phyloP scores from a whole-genome alignment of 2,797 vertebrate species.

The Muscicapa striata region DNA sequence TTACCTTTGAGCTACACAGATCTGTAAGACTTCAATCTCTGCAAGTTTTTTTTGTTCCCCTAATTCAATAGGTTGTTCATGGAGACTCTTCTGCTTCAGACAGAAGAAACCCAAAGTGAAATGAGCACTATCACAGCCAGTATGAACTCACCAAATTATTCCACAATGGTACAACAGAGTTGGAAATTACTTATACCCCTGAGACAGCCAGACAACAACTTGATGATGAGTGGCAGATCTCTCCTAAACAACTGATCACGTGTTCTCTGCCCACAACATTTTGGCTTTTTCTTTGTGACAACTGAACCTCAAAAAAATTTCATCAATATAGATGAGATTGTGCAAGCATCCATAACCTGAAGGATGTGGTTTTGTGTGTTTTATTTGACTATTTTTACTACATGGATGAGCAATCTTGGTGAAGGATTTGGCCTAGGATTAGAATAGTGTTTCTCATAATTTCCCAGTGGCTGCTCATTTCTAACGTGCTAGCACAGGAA shows the following conservation, averaged over 20 bases:
- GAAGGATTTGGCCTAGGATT: constrained; percentile 19
- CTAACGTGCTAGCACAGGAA: not conserved
- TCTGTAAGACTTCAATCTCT: not conserved
- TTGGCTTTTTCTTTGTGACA: not conserved
- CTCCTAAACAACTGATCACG: not conserved
- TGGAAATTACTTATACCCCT: not conserved
- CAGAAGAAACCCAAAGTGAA: rapidly evolving
- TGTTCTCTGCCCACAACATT: not conserved
- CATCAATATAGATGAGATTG: not conserved
- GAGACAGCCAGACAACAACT: not conserved
- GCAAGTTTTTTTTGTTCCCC: not conserved
- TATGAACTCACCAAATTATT: not conserved
- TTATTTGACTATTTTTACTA: not conserved
- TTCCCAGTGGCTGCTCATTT: constrained; percentile 21
- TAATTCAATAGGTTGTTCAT: not conserved
- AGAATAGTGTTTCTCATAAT: not conserved
- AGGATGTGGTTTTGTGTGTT: constrained; percentile 3
- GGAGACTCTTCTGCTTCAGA: not conserved
- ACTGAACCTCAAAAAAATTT: not conserved
- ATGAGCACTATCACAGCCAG: not conserved
- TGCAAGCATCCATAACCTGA: not conserved
- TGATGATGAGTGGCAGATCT: not conserved
- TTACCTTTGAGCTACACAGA: not conserved
- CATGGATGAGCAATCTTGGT: not conserved
- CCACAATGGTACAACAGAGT: not conserved